phyloP scores from a whole-genome alignment of 64 coral and sea anemone genomes.

The Trachythela sp. region DNA sequence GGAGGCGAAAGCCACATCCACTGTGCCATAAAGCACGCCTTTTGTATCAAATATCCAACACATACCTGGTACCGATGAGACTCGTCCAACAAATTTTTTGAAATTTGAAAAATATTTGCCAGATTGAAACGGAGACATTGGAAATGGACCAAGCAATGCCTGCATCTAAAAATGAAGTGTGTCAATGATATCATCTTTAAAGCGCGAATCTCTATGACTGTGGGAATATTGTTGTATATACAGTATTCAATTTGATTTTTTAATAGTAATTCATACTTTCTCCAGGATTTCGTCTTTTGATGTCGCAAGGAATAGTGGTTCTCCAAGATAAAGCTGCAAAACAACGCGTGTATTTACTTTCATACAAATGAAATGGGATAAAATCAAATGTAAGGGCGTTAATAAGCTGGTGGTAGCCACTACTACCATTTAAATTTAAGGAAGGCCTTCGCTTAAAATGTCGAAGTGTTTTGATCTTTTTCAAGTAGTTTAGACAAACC shows the following conservation, averaged over 20 bases:
- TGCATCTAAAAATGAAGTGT: constrained; percentile 33
- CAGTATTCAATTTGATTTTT: no score
- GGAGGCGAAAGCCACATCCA: no score
- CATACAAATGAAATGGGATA: neutral
- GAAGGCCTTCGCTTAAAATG: no score
- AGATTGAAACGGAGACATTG: constrained; percentile 51
- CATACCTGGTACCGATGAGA: constrained; percentile 23
- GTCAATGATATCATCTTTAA: neutral
- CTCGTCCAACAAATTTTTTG: constrained; percentile 35
- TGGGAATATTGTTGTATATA: neutral
- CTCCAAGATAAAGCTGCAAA: constrained; percentile 53
- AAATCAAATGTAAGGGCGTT: no score
- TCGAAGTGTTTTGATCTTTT: no score
- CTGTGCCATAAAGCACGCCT: neutral
- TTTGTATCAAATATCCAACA: no score
- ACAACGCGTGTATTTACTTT: neutral
- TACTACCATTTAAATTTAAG: no score
- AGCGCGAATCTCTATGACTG: no score
- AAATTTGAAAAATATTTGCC: constrained; percentile 60
- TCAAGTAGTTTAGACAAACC: no score
- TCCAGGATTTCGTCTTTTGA: constrained; percentile 42
- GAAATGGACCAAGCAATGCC: constrained; percentile 52
- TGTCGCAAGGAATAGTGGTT: constrained; percentile 53
- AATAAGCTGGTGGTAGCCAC: no score
- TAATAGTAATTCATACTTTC: constrained; percentile 44